Evolutionary conservation across 2,797 vertebrate genomes (phyloP).

Genomic region (Eidolon dupreanum): DNA sequence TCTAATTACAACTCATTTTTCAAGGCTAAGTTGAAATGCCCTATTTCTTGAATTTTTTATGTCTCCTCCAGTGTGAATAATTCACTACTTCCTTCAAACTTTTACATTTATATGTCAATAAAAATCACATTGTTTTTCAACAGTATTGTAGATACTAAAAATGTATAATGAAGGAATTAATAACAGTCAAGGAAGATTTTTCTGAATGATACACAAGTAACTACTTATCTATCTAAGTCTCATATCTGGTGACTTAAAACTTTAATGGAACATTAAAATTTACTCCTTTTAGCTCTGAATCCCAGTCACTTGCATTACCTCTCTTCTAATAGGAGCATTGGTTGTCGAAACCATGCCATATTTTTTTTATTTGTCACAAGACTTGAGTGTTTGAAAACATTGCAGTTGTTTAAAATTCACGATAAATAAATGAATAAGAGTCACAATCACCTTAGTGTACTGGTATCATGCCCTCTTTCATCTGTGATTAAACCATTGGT

Average conservation of each 20-base stretch:
- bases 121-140: background rate
- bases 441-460: background rate
- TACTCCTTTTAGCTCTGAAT: background rate
- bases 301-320: background rate
- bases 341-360: background rate
- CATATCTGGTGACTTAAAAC: background rate
- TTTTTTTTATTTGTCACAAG: background rate
- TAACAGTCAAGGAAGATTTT: background rate
- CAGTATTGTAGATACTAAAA: background rate
- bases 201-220: background rate
- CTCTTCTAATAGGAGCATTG: background rate
- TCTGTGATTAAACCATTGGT: background rate
- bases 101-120: conserved; percentile 4
- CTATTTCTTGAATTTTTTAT: background rate
- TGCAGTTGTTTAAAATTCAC: background rate
- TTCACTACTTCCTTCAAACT: background rate
- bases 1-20: background rate
- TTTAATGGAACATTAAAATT: background rate
- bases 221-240: background rate
- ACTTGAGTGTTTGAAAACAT: background rate
- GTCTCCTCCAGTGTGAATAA: background rate
- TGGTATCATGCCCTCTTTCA: background rate
- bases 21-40: background rate
- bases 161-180: background rate
- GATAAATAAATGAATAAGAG: background rate